Conservation (phyloP, 30 jellyfish, hydroid and myxozoan genomes). For the Hydra vulgaris region DNA sequence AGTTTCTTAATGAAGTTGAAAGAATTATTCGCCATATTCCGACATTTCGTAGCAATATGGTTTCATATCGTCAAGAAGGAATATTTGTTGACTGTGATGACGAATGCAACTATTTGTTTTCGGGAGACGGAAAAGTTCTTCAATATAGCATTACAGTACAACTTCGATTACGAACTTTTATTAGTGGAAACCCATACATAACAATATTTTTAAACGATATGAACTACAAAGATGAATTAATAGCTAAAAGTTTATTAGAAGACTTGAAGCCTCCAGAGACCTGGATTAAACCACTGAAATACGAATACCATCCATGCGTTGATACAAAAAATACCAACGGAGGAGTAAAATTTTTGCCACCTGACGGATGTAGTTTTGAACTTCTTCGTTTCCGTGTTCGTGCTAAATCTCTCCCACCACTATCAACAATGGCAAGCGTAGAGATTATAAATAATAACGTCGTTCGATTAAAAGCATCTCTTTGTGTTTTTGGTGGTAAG, state of each 20-base stretch:
- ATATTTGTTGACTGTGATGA: conserved; percentile 79
- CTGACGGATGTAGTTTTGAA: conserved; percentile 92
- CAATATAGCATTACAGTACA: conserved; percentile 60
- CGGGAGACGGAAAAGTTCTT: conserved; percentile 67
- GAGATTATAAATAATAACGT: conserved; percentile 48
- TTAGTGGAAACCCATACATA: conserved; percentile 57
- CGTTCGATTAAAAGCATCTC: conserved; percentile 57
- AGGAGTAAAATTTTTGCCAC: conserved; percentile 68
- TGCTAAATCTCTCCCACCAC: conserved; percentile 28
- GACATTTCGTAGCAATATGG: conserved; percentile 58
- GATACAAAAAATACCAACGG: conserved; percentile 41
- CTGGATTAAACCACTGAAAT: conserved; percentile 41
- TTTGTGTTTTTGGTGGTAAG: conserved; percentile 48
- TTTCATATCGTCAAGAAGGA: conserved; percentile 68
- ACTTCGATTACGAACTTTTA: conserved; percentile 47
- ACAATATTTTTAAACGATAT: conserved; percentile 45
- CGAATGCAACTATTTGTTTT: conserved; percentile 55
- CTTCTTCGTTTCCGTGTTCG: conserved; percentile 57
- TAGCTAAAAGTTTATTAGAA: conserved; percentile 12
- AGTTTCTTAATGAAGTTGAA: conserved; percentile 52
- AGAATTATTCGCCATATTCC: conserved; percentile 57
- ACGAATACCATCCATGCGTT: conserved; percentile 80
- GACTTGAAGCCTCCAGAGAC: conserved; percentile 22
- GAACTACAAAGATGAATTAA: conserved; percentile 28
- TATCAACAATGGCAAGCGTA: conserved; percentile 38